Base-by-base conservation (phyloP, 2,797 vertebrate species). In the Pachyuromys duprasi region DNA sequence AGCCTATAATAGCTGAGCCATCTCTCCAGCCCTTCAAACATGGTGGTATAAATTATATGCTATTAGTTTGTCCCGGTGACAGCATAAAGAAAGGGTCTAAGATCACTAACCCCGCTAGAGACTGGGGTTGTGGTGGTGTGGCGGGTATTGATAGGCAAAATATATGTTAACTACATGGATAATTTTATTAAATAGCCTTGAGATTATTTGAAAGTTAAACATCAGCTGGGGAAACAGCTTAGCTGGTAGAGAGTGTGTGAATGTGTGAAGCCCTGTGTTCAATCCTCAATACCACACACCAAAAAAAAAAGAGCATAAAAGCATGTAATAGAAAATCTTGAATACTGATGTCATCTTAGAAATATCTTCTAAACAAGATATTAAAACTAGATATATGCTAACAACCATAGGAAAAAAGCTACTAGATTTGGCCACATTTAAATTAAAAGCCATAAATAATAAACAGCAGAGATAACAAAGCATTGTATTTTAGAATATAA, bases 401-500 rank as follows among this genome's bases (percentile, higher is more conserved):
- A 86, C 0, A 70, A 33, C 31, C 42, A 62, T 62, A 93, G 87
- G 93, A 75, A 65, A 91, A 91, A 87, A 57, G 12, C 26, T 86
- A 33, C 39, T 75, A 76, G 22, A 95, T 81, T 86, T 76, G 20
- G 72, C 60, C 49, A 84, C 26, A 88, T 80, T 81, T 88, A 39
- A 86, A 93, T 31, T 88, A 55, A 80, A 91, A 91, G 53, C n/a
- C 33, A 53, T 39, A 76, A 74, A 76, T 82, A 72, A 78, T 82
- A 90, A 94, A 65, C 1, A 95, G n/a, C 45, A 89, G 1, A 82
- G 67, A 65, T 70, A 86, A 90, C 28, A 81, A 95, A 95, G 14
- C 17, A 36, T 89, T 75, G 8, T 76, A 76, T 76, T 86, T 55
- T 18, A 81, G 91, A 93, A 92, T 57, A 91, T 53, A 53, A 80